A percentile compares a stretch with the other conserved stretches of the same genome.
Conservation (phyloP, 2,888 invertebrate genomes). For the Spodoptera littoralis region DNA sequence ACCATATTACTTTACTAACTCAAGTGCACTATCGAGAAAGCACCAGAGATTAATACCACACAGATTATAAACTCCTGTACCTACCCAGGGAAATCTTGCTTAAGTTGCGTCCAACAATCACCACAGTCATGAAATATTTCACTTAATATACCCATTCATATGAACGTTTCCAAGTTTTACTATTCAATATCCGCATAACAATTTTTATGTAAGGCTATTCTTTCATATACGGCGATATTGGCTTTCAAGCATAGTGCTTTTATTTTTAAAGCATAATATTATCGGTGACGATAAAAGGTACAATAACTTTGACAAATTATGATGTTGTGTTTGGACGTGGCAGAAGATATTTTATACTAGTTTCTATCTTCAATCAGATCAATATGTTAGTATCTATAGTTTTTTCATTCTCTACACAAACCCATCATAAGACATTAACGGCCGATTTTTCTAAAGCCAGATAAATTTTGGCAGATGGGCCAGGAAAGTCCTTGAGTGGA, state of each 20-base stretch:
- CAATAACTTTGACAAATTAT: constrained; percentile 23
- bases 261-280: constrained; percentile 43
- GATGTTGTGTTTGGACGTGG: background rate
- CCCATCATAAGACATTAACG: too few species aligned
- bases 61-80: constrained; percentile 77
- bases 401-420: too few species aligned
- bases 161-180: constrained; percentile 67
- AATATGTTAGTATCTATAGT: too few species aligned
- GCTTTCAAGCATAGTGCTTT: constrained; percentile 40
- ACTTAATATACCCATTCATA: constrained; percentile 73
- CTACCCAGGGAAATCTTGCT: constrained; percentile 79
- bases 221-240: constrained; percentile 33
- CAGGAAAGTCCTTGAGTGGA: too few species aligned
- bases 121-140: constrained; percentile 72
- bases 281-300: constrained; percentile 40
- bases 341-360: background rate
- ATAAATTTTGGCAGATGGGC: too few species aligned
- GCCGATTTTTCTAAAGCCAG: too few species aligned
- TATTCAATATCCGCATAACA: constrained; percentile 67
- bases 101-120: constrained; percentile 76
- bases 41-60: constrained; percentile 72
- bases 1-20: constrained; percentile 38
- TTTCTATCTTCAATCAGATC: too few species aligned
- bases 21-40: constrained; percentile 67
- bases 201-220: constrained; percentile 55